phyloP scores from a whole-genome alignment of 2,888 invertebrate genomes.

The Smittia sp. region DNA sequence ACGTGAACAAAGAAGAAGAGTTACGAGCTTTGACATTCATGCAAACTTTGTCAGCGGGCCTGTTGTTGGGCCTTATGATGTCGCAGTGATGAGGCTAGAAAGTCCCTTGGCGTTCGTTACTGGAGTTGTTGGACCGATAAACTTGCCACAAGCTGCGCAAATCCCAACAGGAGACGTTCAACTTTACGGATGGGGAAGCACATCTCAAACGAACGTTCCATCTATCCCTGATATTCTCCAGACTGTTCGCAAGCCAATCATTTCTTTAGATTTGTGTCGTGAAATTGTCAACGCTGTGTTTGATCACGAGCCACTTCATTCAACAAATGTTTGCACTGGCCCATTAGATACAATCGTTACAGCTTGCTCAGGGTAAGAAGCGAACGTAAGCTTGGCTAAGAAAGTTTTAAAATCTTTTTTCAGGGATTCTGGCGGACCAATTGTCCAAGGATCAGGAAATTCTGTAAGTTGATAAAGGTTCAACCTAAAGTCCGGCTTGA shows the following conservation, averaged over 20 bases:
- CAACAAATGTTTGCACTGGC: not conserved
- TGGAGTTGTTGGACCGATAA: not conserved
- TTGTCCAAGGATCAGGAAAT: not conserved
- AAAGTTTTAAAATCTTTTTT: not conserved
- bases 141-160: not conserved
- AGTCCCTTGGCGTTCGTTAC: not conserved
- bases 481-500: not conserved
- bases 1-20: not conserved
- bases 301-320: not conserved
- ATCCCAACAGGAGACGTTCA: not conserved
- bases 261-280: not conserved
- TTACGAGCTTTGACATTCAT: not conserved
- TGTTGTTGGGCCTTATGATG: not conserved
- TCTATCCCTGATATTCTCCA: not conserved
- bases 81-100: not conserved
- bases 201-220: not conserved
- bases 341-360: not conserved
- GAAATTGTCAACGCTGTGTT: not conserved
- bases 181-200: constrained; percentile 4
- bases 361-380: not conserved
- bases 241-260: not conserved
- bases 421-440: not conserved
- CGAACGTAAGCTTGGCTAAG: not conserved
- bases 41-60: not conserved
- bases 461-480: not conserved